Base-by-base conservation (phyloP, 2,888 invertebrate genomes). In the Eupithecia centaureata region DNA sequence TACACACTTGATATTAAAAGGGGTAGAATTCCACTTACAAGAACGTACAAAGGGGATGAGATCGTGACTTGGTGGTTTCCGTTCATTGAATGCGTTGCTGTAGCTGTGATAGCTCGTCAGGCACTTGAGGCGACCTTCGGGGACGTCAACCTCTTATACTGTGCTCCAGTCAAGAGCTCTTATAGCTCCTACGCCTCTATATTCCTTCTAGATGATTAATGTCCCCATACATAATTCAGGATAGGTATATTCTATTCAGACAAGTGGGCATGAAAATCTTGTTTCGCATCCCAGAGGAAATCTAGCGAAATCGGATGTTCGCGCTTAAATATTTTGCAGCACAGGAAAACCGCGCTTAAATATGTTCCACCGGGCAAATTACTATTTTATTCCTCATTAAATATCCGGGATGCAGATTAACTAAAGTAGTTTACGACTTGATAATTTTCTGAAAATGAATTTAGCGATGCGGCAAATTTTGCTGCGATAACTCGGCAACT, bases 161-260 rank as follows among this genome's bases (percentile, higher is more conserved):
- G 71, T 77, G 79, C 89, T 89, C 78, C 74, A 86, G 78, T 86
- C 79, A 75, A 91, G 90, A 76, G 84, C 84, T 73, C 91, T 89
- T 78, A 82, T 85, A 86, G 85, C 85, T 83, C 83, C 86, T 84
- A 86, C 81, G 82, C 86, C 82, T 85, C 84, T 84, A 82, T 80
- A 82, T 80, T 82, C 80, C 82, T 83, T 79, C 78, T 76, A 82
- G 81, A 83, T 86, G 82, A 86, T 86, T 88, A 86, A 71, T 71
- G 71, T 77, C 74, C 78, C 77, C 80, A 81, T 81, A 82, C 77
- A 80, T 81, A 78, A 81, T 79, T 79, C 79, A 80, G 79, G 76
- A 78, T 76, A 59, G 54, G 59, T 42, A 68, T 54, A 54, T 61
- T 54, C 73, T 63, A 62, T 76, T 71, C 76, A 77, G 61, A 71